These are phyloP conservation scores for Brachystomella parvula DNA, from an alignment of 1,140 invertebrate genomes.

Conservation along the genomic window DNA sequence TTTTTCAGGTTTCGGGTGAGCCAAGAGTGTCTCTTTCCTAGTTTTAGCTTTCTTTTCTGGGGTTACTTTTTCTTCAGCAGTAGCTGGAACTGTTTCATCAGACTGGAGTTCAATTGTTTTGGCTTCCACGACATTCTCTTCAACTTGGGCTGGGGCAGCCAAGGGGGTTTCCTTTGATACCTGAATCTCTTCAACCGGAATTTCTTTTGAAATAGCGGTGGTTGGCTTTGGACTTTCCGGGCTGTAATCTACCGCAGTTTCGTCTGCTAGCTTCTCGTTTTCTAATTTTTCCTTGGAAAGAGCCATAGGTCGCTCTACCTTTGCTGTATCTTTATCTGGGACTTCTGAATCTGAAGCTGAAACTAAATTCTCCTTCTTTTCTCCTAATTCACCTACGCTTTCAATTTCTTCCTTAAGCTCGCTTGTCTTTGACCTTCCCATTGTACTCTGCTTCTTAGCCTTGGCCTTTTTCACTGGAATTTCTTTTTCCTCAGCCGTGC, in stretches of 20 bases:
- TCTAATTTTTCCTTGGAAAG: background rate
- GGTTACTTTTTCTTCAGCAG: slow-evolving; percentile 3
- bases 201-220: slow-evolving; percentile 11
- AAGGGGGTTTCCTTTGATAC: background rate
- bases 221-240: background rate
- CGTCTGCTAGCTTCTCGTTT: background rate
- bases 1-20: too few relatives aligned
- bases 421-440: slow-evolving; percentile 8
- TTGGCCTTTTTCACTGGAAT: slow-evolving; percentile 5
- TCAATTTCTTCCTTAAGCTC: background rate
- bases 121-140: background rate
- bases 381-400: background rate
- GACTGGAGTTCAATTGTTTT: background rate
- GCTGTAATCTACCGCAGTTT: background rate
- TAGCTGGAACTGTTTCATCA: background rate
- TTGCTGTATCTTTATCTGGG: background rate
- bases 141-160: background rate
- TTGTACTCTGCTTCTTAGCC: background rate
- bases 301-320: background rate
- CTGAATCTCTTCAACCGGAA: background rate
- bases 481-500: background rate
- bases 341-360: background rate
- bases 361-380: background rate
- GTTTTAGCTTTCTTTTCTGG: background rate
- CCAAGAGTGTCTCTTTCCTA: too few relatives aligned